Base-by-base conservation (phyloP, 1,140 invertebrate species). In the Aphelenchoides besseyi region DNA sequence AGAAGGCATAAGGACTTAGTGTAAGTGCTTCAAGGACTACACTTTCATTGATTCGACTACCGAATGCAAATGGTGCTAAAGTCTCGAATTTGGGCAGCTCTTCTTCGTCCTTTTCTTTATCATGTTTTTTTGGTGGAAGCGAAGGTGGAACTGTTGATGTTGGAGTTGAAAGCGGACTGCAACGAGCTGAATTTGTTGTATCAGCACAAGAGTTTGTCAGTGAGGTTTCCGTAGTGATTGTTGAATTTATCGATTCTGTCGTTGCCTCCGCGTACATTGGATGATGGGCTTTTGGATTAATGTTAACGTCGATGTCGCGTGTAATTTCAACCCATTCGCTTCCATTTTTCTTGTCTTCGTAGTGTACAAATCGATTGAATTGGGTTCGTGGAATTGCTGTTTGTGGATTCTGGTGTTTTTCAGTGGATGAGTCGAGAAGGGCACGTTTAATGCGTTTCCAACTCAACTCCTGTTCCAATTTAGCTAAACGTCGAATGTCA, bases 11-110 rank as follows among this genome's bases (percentile, higher is more conserved):
- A 18, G 70, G 70, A 16, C 35, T 55, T 29, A 72, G 32, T 23
- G 48, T 72, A 3, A 72, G n/a, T 3, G 28, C 70, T 37, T 72
- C 70, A 12, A 72, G 41, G n/a, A 63, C 70, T 12, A 72, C 67
- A 3, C 37, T 35, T 72, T 72, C 69, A 52, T 72, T 72, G 48
- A 72, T 23, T 23, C 55, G 29, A 23, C 26, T 57, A 16, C 41
- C 16, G 30, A 72, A 72, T 26, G 70, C 70, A 26, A 74, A 72
- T 2, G 70, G 70, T 8, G 26, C 8, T 18, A 72, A 30, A 30
- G 48, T 52, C 9, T 52, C 41, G n/a, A 73, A 73, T 35, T 74
- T 18, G 0, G 70, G 70, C 69, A 35, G 28, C 33, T 69, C 61
- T 35, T 69, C 67, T 2, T 26, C 66, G 12, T 69, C 61, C 2